phyloP scores from a whole-genome alignment of 1,140 invertebrate genomes.

The Zaprionus lachaisei region DNA sequence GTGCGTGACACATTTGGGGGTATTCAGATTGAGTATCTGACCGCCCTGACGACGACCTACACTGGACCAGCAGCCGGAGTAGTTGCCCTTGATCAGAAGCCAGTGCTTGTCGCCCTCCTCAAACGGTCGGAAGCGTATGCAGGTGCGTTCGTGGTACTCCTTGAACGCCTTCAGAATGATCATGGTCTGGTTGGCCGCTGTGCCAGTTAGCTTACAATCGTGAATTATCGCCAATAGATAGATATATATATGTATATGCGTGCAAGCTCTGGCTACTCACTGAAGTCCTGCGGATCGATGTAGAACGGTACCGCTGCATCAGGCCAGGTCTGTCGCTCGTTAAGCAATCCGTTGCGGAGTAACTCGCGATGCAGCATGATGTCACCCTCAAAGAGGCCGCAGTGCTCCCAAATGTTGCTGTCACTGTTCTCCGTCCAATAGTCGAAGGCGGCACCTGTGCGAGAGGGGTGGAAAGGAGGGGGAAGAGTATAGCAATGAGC shows the following conservation, averaged over 20 bases:
- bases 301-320: slow-evolving; percentile 88
- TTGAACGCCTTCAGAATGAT: slow-evolving; percentile 88
- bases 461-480: neutral
- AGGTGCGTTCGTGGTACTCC: slow-evolving; percentile 90
- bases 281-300: slow-evolving; percentile 88
- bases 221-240: slow-evolving; percentile 47
- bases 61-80: slow-evolving; percentile 92
- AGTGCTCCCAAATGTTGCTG: slow-evolving; percentile 88
- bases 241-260: slow-evolving; percentile 77
- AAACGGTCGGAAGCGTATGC: slow-evolving; percentile 90
- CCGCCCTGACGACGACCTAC: slow-evolving; percentile 88
- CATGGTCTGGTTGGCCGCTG: slow-evolving; percentile 84
- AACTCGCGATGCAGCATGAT: slow-evolving; percentile 85
- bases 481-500: neutral
- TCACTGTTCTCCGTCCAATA: slow-evolving; percentile 86
- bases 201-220: slow-evolving; percentile 23
- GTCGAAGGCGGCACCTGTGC: slow-evolving; percentile 86
- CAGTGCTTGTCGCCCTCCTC: slow-evolving; percentile 87
- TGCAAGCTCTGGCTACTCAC: slow-evolving; percentile 84
- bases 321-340: slow-evolving; percentile 87
- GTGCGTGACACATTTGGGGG: slow-evolving; percentile 86
- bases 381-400: slow-evolving; percentile 87
- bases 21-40: slow-evolving; percentile 87
- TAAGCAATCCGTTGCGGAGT: slow-evolving; percentile 87
- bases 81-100: slow-evolving; percentile 88